phyloP scores from a whole-genome alignment of 2,113 vertebrate species.

The Saccopteryx leptura region DNA sequence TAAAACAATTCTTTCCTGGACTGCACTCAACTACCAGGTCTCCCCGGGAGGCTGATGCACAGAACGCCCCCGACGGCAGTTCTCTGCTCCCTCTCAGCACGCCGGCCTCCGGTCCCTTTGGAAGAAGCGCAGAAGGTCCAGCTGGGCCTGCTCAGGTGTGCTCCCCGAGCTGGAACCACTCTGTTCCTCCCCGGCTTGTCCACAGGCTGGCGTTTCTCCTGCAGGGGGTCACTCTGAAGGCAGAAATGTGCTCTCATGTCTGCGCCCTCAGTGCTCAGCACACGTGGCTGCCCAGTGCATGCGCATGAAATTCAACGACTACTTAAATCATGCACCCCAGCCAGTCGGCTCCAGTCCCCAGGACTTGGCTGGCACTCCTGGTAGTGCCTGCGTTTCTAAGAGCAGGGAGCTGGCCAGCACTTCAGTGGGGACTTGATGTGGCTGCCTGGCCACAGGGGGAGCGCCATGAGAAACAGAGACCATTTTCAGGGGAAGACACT shows the following conservation, averaged over 20 bases:
- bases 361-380: neutral
- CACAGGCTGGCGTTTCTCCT: neutral
- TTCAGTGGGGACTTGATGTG: neutral
- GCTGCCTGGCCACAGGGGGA: neutral
- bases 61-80: neutral
- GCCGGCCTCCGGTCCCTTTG: neutral
- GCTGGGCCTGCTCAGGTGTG: neutral
- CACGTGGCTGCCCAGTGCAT: neutral
- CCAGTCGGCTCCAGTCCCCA: neutral
- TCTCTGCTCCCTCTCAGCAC: neutral
- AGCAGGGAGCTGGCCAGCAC: neutral
- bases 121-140: neutral
- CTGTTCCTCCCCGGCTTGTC: too few species aligned
- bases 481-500: neutral
- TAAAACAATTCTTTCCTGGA: neutral
- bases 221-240: neutral
- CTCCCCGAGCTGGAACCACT: neutral
- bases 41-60: neutral
- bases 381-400: neutral
- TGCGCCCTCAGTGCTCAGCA: neutral
- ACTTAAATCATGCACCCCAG: neutral
- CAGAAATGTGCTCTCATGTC: neutral
- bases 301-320: neutral
- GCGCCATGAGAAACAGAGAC: neutral
- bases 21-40: neutral